Conservation (phyloP, 2,888 invertebrate species). For the Cataglyphis rosenhaueri region DNA sequence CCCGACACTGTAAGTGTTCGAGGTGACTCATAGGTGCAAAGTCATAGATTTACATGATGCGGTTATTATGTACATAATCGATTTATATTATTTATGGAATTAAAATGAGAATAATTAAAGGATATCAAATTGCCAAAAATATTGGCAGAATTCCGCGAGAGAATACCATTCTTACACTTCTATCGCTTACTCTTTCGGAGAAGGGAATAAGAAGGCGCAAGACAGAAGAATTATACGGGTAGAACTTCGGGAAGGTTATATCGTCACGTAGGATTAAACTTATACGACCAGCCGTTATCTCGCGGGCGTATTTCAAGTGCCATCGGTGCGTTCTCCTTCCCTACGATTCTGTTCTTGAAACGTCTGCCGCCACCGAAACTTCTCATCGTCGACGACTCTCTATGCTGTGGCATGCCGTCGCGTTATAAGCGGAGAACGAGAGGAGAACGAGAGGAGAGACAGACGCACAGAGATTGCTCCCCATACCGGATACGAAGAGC, state of each 20-base stretch:
- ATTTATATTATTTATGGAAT: neutral
- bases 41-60: neutral
- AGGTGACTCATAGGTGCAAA: neutral
- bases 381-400: constrained; percentile 58
- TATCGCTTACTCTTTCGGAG: neutral
- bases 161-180: neutral
- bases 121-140: neutral
- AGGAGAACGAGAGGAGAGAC: neutral
- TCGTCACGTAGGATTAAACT: constrained; percentile 70
- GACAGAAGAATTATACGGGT: constrained; percentile 32
- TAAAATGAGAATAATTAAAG: constrained; percentile 29
- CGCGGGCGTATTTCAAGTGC: constrained; percentile 67
- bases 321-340: constrained; percentile 56
- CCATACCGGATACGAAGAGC: constrained; percentile 38
- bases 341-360: constrained; percentile 48
- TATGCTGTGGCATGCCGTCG: constrained; percentile 40
- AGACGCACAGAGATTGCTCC: constrained; percentile 55
- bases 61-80: neutral
- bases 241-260: constrained; percentile 62
- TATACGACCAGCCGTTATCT: constrained; percentile 71
- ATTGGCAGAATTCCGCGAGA: neutral
- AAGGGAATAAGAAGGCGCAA: constrained; percentile 15
- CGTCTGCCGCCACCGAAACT: constrained; percentile 63
- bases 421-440: constrained; percentile 34
- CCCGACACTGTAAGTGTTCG: neutral